Evolutionary conservation across 1,140 invertebrate species (phyloP).

Genomic region (Drosophila serrata): DNA sequence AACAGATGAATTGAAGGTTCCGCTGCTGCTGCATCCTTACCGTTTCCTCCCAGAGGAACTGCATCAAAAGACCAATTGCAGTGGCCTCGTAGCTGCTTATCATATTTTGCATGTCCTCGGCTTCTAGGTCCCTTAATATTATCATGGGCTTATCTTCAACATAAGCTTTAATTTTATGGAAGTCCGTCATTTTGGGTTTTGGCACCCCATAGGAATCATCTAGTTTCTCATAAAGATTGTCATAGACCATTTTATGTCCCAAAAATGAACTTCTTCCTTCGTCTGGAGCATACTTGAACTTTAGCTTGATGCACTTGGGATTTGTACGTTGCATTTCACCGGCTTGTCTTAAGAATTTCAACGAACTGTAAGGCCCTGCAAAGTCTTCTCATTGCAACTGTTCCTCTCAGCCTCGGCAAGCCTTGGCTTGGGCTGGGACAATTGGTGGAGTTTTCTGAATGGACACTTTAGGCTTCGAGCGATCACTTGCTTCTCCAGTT

Average conservation of each 20-base stretch:
- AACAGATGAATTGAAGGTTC: constrained; percentile 88
- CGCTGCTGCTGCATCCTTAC: constrained; percentile 89
- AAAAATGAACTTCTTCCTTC: neutral
- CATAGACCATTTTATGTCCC: neutral
- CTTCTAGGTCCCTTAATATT: neutral
- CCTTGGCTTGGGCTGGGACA: constrained; percentile 65
- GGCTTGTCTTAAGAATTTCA: constrained; percentile 27
- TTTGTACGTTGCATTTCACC: neutral
- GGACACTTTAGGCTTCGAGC: constrained; percentile 57
- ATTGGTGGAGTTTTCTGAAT: constrained; percentile 63
- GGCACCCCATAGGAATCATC: too few species aligned
- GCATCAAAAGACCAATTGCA: constrained; percentile 69
- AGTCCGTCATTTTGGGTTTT: too few species aligned
- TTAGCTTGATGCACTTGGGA: constrained; percentile 45
- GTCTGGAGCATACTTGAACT: neutral
- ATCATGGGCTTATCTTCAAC: neutral
- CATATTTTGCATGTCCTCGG: constrained; percentile 53
- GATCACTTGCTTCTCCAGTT: constrained; percentile 66
- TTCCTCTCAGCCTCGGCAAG: constrained; percentile 65
- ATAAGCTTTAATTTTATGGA: neutral
- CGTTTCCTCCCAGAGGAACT: constrained; percentile 88
- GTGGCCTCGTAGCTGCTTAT: constrained; percentile 66
- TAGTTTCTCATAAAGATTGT: neutral
- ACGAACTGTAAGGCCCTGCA: constrained; percentile 67
- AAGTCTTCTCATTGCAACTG: constrained; percentile 64